A percentile compares a stretch with the other conserved stretches of the same genome.
Conservation (phyloP, 2,888 invertebrate genomes). For the Deilephila elpenor region DNA sequence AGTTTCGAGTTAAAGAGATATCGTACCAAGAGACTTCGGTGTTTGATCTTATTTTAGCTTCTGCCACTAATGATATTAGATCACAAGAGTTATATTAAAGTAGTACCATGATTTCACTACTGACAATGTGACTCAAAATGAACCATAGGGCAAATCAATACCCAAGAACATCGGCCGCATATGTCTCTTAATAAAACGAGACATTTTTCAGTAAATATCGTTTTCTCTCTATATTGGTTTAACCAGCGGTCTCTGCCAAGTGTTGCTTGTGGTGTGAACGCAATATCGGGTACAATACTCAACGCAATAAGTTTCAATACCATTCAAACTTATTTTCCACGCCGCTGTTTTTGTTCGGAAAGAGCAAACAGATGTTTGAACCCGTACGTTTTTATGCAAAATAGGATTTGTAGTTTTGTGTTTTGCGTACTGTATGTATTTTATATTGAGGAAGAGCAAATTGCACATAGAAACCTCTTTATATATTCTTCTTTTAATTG, state of each 20-base stretch:
- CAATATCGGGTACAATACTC: constrained; percentile 23
- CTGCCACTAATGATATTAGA: too few relatives aligned
- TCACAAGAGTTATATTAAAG: too few relatives aligned
- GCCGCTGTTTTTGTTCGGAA: constrained; percentile 4
- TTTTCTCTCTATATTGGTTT: constrained; percentile 25
- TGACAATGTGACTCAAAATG: not conserved
- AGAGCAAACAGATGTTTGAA: constrained; percentile 14
- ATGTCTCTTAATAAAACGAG: constrained; percentile 24
- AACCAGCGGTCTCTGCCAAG: constrained; percentile 21
- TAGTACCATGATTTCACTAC: too few relatives aligned
- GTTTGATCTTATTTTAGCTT: too few relatives aligned
- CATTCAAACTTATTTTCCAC: constrained; percentile 18
- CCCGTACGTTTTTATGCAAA: constrained; percentile 10
- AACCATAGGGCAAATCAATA: not conserved
- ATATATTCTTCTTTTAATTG: too few relatives aligned
- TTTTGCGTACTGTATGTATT: not conserved
- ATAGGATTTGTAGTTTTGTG: not conserved
- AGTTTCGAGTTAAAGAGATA: too few relatives aligned
- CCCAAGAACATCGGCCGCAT: not conserved
- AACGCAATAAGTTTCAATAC: constrained; percentile 18
- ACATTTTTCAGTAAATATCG: constrained; percentile 24
- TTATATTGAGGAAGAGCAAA: not conserved
- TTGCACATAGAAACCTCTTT: not conserved
- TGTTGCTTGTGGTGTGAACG: constrained; percentile 25
- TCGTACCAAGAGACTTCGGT: too few relatives aligned